Base-by-base conservation (phyloP, 2,113 vertebrate species). In the Steatornis caripensis region DNA sequence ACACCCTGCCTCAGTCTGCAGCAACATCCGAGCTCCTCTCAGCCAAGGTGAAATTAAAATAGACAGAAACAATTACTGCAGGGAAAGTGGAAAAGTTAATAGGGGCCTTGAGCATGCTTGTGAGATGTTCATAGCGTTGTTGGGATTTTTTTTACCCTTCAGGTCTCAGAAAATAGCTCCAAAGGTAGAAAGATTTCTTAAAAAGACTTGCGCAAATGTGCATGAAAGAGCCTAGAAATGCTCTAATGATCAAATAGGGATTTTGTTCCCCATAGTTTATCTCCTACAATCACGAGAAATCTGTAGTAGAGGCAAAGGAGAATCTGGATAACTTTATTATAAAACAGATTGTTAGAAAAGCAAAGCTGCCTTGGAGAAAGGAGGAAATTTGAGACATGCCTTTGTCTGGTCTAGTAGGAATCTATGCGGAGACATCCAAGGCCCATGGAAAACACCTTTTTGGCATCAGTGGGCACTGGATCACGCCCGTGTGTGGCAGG, bases 21-120 rank as follows among this genome's bases (percentile, higher is more conserved):
- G 81, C 41, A 82, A 13, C 26, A 13, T 36, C 87, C 14, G 16
- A 93, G 60, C 62, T 82, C 30, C 36, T 53, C 71, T 87, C 60
- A 51, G 46, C 66, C 60, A 78, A 83, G 37, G 66, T 87, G 82
- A 79, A 90, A 90, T 95, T 74, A 74, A 93, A 90, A 84, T 15
- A 92, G 86, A 83, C 82, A 95, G 90, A 79, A 93, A 79, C 77
- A 83, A 87, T 95, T 87, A 90, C 43, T 58, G 66, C 69, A 74
- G 71, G 60, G 61, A 74, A 93, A 87, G 90, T 37, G 49, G 82
- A 84, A 74, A 74, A 87, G 87, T 79, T 87, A 93, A 83, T 54
- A 93, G 66, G 72, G 55, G 77, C 55, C 71, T 84, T 69, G n/a
- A 93, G 74, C 5, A 0, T 65, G 66, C 43, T 65, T 79, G 71